Conservation (phyloP, 2,797 vertebrate genomes). For the Avahi laniger region DNA sequence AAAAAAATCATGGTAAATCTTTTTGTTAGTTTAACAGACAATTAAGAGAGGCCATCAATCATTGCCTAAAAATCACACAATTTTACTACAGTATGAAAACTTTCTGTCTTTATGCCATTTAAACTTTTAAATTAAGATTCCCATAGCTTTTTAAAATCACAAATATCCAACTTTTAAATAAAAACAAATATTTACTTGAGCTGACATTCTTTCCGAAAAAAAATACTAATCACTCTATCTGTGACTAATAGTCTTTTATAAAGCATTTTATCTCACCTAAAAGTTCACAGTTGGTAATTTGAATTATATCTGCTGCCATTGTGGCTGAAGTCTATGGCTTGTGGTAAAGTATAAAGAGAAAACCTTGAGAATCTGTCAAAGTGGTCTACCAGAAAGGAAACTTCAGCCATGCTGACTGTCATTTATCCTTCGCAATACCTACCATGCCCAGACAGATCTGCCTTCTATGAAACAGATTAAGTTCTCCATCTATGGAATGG, state of each 20-base stretch:
- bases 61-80: not conserved
- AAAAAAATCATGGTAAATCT: not conserved
- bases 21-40: not conserved
- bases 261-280: not conserved
- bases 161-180: not conserved
- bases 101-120: not conserved
- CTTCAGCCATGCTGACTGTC: not conserved
- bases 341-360: not conserved
- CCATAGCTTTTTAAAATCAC: not conserved
- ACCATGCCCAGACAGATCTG: not conserved
- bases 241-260: not conserved
- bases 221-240: not conserved
- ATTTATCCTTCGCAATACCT: not conserved
- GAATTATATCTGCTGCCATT: not conserved
- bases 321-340: not conserved
- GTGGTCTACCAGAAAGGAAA: not conserved
- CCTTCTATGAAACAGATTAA: not conserved
- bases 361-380: not conserved
- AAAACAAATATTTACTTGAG: not conserved
- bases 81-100: not conserved
- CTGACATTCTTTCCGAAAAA: not conserved
- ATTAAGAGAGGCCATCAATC: not conserved
- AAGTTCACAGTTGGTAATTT: not conserved
- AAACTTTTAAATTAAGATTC: not conserved
- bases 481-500: not conserved